phyloP scores from a whole-genome alignment of 2,888 invertebrate species.

The Flabesymbios commensalis region DNA sequence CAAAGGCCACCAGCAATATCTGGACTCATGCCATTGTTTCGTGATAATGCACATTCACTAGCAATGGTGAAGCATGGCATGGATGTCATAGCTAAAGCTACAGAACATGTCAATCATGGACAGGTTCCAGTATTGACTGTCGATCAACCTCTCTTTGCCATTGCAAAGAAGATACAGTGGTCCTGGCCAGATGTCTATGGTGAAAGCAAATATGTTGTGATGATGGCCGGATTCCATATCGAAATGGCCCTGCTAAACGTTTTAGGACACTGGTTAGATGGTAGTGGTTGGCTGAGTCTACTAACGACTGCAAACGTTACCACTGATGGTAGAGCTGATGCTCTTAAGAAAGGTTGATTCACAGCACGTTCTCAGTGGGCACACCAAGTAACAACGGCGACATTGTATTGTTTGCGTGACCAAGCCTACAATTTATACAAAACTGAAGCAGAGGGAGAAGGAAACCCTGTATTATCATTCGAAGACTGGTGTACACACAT shows the following conservation, averaged over 20 bases:
- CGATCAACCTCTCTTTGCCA: constrained; percentile 9
- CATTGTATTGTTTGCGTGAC: background rate
- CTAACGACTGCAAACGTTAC: background rate
- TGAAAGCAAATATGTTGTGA: constrained; percentile 9
- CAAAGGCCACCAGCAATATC: background rate
- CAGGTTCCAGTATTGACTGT: constrained; percentile 7
- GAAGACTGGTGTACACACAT: background rate
- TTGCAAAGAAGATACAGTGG: constrained; percentile 15
- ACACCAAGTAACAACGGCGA: constrained; percentile 3
- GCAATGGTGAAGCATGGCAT: constrained; percentile 27
- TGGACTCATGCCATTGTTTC: constrained; percentile 19
- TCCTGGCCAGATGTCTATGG: constrained; percentile 14
- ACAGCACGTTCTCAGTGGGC: constrained; percentile 5
- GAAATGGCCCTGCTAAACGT: constrained; percentile 13
- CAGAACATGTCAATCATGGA: constrained; percentile 5
- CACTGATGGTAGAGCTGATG: constrained; percentile 1
- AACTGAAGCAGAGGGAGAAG: background rate
- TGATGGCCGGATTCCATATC: constrained; percentile 15
- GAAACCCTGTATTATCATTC: too few species aligned
- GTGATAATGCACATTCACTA: constrained; percentile 13
- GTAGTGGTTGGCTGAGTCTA: constrained; percentile 9
- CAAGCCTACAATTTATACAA: background rate
- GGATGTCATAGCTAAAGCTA: background rate
- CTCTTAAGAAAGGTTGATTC: background rate
- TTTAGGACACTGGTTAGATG: constrained; percentile 7